A percentile compares a stretch with the other conserved stretches of the same genome.
Conservation (phyloP, 2,888 invertebrate genomes). For the Onchidella celtica region DNA sequence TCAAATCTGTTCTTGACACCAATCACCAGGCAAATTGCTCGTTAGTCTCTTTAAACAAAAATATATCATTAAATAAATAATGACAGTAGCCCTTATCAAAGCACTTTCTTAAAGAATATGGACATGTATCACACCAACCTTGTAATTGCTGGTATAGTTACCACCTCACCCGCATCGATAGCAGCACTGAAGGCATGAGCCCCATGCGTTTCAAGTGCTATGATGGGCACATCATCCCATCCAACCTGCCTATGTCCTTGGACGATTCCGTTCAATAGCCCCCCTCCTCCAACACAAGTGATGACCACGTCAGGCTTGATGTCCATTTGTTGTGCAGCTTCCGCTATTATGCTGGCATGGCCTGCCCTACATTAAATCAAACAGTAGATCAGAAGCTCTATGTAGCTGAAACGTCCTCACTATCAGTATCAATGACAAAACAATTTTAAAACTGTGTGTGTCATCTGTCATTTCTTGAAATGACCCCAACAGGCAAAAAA, state of each 20-base stretch:
- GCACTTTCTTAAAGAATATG: no score
- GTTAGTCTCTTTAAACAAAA: no score
- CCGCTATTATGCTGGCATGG: slow-evolving; percentile 80
- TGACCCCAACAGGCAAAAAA: no score
- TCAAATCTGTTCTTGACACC: no score
- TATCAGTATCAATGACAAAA: background rate
- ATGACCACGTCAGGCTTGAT: slow-evolving; percentile 80
- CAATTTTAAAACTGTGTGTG: background rate
- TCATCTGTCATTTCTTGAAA: background rate
- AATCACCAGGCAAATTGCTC: no score
- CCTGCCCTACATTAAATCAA: slow-evolving; percentile 80
- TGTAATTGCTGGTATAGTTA: slow-evolving; percentile 79
- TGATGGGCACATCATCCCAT: slow-evolving; percentile 80
- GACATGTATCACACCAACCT: slow-evolving; percentile 76
- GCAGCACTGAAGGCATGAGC: slow-evolving; percentile 81
- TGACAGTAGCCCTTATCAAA: no score
- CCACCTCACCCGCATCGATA: slow-evolving; percentile 77
- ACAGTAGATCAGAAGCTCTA: background rate
- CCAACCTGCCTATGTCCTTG: slow-evolving; percentile 76
- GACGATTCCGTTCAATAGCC: slow-evolving; percentile 80
- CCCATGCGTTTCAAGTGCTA: slow-evolving; percentile 82
- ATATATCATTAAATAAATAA: no score
- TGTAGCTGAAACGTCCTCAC: no score
- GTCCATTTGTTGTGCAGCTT: slow-evolving; percentile 79
- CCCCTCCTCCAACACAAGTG: slow-evolving; percentile 82